Evolutionary conservation across 2,888 invertebrate species (phyloP).

Genomic region (Serripes groenlandicus): DNA sequence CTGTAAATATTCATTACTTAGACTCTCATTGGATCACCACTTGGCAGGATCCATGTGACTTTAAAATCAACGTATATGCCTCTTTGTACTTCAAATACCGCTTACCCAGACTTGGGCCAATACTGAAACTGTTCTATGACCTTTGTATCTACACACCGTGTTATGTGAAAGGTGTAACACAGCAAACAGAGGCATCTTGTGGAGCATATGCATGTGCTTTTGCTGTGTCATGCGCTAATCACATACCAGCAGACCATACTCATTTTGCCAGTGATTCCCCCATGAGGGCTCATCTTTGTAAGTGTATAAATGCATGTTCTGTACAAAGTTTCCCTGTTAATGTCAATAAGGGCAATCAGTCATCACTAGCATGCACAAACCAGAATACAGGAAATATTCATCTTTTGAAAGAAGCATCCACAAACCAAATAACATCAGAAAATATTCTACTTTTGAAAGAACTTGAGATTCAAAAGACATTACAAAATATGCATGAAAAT

Average conservation of each 20-base stretch:
- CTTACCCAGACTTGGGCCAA: not conserved
- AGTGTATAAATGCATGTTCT: not conserved
- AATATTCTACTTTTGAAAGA: not conserved
- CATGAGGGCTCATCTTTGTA: not conserved
- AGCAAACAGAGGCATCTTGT: not conserved
- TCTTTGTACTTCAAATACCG: not conserved
- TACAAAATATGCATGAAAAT: no score
- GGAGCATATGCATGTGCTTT: not conserved
- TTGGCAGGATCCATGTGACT: conserved; percentile 9
- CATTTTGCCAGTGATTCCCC: not conserved
- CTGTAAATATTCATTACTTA: not conserved
- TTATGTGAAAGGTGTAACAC: not conserved
- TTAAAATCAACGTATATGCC: not conserved
- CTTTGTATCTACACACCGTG: not conserved
- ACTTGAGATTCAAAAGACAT: not conserved
- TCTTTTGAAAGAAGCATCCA: no score
- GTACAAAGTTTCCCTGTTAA: not conserved
- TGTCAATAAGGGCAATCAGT: no score
- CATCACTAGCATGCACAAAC: no score
- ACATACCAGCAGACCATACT: not conserved
- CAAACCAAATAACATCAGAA: not conserved
- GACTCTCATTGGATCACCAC: not conserved
- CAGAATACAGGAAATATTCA: no score
- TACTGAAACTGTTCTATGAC: not conserved
- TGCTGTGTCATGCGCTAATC: not conserved